phyloP scores from a whole-genome alignment of 2,888 invertebrate species.

The Chrysotoxum bicinctum region DNA sequence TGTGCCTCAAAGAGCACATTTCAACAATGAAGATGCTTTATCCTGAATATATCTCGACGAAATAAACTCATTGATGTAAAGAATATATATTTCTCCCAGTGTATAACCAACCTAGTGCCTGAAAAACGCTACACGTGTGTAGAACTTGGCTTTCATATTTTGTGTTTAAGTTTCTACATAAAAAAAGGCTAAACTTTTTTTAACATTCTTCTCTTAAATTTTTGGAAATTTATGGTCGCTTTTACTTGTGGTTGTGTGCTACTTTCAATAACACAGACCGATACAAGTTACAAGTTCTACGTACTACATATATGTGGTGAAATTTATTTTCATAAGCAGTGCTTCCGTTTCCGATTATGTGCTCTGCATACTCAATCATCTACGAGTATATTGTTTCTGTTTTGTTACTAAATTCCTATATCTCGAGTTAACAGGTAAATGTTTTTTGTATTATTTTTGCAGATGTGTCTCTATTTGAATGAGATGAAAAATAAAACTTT shows the following conservation, averaged over 20 bases:
- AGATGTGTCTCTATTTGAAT: slow-evolving; percentile 2
- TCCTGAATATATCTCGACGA: too few species aligned
- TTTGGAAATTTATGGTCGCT: neutral
- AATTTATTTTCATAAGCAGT: slow-evolving; percentile 3
- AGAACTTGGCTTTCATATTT: neutral
- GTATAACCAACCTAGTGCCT: too few species aligned
- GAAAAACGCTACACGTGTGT: neutral
- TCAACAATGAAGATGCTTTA: too few species aligned
- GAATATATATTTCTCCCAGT: too few species aligned
- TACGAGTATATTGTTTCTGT: neutral
- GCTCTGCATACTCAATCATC: slow-evolving; percentile 5
- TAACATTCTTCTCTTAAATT: neutral
- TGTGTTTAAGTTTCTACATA: neutral
- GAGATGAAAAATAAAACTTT: slow-evolving; percentile 13
- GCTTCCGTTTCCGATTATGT: neutral
- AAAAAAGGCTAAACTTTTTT: neutral
- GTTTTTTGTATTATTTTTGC: neutral
- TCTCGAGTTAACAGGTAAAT: neutral
- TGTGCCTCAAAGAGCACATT: too few species aligned
- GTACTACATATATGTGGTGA: too few species aligned
- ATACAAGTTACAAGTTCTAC: neutral
- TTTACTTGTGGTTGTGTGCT: neutral
- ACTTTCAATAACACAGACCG: neutral
- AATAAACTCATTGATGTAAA: too few species aligned
- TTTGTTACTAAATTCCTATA: neutral